These are phyloP conservation scores for Porites australiensis DNA, from an alignment of 64 coral and sea anemone species.

Conservation along the genomic window DNA sequence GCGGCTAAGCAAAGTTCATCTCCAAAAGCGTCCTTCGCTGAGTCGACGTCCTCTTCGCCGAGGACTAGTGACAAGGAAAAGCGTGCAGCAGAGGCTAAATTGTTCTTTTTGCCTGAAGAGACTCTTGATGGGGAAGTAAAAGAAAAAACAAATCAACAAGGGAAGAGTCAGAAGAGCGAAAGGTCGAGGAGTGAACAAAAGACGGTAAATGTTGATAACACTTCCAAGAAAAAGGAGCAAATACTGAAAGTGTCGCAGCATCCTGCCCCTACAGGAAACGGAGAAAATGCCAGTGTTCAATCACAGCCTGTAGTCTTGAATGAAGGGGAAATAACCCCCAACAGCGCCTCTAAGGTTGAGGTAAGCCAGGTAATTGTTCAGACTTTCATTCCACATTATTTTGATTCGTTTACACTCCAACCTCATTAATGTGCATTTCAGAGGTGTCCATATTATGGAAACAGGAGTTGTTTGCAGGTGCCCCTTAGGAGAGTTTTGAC, in stretches of 20 bases:
- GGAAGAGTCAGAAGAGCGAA: neutral
- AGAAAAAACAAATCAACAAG: slow-evolving; percentile 4
- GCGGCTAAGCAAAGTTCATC: slow-evolving; percentile 69
- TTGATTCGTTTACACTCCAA: neutral
- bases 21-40: slow-evolving; percentile 54
- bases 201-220: neutral
- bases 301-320: neutral
- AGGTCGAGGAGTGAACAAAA: neutral
- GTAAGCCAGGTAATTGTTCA: neutral
- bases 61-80: neutral
- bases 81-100: neutral
- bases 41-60: neutral
- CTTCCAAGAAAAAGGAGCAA: neutral
- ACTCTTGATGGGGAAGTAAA: neutral
- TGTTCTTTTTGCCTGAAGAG: neutral
- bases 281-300: neutral
- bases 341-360: neutral
- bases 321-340: neutral
- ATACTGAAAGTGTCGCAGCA: neutral
- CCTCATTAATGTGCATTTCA: too few relatives aligned
- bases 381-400: neutral
- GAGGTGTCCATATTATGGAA: too few relatives aligned
- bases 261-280: neutral
- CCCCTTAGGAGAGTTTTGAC: too few relatives aligned
- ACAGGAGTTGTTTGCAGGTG: too few relatives aligned